Percentiles rank a stretch among this genome's conserved stretches.
These are phyloP conservation scores for Nipponacmea schrenckii DNA, from an alignment of 2,888 invertebrate species.

Conservation along the genomic window DNA sequence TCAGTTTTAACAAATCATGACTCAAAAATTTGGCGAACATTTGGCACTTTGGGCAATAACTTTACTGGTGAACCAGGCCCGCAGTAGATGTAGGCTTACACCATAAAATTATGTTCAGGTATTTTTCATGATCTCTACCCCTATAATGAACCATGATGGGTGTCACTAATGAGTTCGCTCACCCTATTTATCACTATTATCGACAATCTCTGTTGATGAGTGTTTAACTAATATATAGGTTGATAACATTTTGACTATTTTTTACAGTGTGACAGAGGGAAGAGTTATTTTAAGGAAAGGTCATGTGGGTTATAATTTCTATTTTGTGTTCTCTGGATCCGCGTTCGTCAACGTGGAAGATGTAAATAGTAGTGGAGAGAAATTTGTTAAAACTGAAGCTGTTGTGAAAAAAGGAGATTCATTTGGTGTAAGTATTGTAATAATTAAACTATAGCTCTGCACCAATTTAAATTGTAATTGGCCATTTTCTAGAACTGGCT, in stretches of 20 bases:
- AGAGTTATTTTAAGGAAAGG: slow-evolving; percentile 52
- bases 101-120: not conserved
- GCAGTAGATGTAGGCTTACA: no score
- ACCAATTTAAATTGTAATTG: no score
- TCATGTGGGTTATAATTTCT: slow-evolving; percentile 53
- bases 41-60: no score
- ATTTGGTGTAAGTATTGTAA: slow-evolving; percentile 46
- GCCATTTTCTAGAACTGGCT: slow-evolving; percentile 1
- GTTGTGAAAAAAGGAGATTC: slow-evolving; percentile 47
- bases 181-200: no score
- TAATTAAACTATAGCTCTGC: not conserved
- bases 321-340: slow-evolving; percentile 53
- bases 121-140: not conserved
- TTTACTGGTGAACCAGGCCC: no score
- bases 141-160: no score
- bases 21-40: no score
- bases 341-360: slow-evolving; percentile 51
- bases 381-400: slow-evolving; percentile 46
- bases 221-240: not conserved
- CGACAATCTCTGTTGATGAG: not conserved
- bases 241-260: not conserved
- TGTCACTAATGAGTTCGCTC: no score
- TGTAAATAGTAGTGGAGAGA: slow-evolving; percentile 35
- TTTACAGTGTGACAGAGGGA: slow-evolving; percentile 45
- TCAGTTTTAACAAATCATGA: no score